Evolutionary conservation across 1,140 invertebrate species (phyloP).

Genomic region (Orius insidiosus): DNA sequence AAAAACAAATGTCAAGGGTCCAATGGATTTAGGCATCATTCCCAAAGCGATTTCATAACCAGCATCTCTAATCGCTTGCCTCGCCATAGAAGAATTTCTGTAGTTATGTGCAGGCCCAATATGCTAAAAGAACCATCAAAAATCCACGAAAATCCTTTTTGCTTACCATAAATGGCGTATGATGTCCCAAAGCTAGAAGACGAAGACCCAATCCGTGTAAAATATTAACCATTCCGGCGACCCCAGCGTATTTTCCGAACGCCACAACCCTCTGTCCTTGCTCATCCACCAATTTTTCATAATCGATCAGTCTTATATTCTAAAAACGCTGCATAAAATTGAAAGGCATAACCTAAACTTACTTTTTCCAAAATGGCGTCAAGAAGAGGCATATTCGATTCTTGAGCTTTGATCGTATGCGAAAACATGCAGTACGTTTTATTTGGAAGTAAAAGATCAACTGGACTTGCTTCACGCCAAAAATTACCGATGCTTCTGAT

Average conservation of each 20-base stretch:
- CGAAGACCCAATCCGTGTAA: constrained; percentile 89
- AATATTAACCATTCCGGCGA: constrained; percentile 98
- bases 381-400: constrained; percentile 91
- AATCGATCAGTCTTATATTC: constrained; percentile 93
- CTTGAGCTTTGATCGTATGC: constrained; percentile 98
- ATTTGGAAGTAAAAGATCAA: constrained; percentile 81
- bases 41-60: constrained; percentile 96
- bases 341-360: constrained; percentile 11
- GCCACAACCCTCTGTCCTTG: constrained; percentile 83
- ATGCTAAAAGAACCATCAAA: constrained; percentile 41
- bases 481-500: constrained; percentile 84
- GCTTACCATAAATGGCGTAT: constrained; percentile 94
- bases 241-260: constrained; percentile 97
- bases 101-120: constrained; percentile 98
- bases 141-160: neutral
- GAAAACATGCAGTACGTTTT: constrained; percentile 99
- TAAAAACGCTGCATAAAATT: constrained; percentile 29
- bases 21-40: constrained; percentile 95
- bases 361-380: constrained; percentile 90
- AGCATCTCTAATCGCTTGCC: constrained; percentile 89
- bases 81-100: constrained; percentile 89
- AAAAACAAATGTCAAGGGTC: constrained; percentile 94
- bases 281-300: constrained; percentile 87
- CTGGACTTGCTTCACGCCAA: constrained; percentile 94
- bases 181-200: constrained; percentile 87